A percentile compares a stretch with the other conserved stretches of the same genome.
Evolutionary conservation across 23 tunicate species (phyloP).

Genomic region (Diplosoma virens): DNA sequence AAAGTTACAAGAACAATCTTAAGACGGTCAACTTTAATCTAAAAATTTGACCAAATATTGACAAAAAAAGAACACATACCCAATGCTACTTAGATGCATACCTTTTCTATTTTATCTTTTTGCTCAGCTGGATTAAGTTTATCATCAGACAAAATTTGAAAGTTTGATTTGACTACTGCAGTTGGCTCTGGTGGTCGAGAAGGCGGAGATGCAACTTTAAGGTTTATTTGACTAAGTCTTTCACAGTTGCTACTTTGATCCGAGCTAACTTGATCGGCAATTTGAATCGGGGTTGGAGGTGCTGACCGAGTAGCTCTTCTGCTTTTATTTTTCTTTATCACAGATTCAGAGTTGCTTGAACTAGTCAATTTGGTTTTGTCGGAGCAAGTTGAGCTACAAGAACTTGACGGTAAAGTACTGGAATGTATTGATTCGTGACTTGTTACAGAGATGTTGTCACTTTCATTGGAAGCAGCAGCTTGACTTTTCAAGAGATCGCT

Average conservation of each 20-base stretch:
- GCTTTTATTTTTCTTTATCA: not conserved
- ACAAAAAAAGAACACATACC: no score
- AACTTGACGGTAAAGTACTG: not conserved
- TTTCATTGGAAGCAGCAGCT: not conserved
- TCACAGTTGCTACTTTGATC: not conserved
- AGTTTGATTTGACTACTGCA: not conserved
- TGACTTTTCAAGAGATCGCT: no score
- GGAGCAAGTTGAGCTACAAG: not conserved
- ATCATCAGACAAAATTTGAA: not conserved
- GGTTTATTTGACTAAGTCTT: not conserved
- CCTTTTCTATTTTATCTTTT: conserved; percentile 70
- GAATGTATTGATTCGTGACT: conserved; percentile 3
- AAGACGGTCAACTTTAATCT: no score
- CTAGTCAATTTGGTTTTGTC: not conserved
- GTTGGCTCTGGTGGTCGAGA: conserved; percentile 46
- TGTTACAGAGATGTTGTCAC: not conserved
- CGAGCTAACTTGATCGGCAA: not conserved
- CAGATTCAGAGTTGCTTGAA: not conserved
- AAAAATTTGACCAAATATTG: no score
- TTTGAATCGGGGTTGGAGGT: conserved; percentile 38
- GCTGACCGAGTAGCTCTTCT: conserved; percentile 26
- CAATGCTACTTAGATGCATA: no score
- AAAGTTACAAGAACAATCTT: no score
- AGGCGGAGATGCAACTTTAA: conserved; percentile 40
- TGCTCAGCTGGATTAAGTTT: conserved; percentile 4